Evolutionary conservation across 2,113 vertebrate genomes (phyloP).

Genomic region (Crotalus tigris): DNA sequence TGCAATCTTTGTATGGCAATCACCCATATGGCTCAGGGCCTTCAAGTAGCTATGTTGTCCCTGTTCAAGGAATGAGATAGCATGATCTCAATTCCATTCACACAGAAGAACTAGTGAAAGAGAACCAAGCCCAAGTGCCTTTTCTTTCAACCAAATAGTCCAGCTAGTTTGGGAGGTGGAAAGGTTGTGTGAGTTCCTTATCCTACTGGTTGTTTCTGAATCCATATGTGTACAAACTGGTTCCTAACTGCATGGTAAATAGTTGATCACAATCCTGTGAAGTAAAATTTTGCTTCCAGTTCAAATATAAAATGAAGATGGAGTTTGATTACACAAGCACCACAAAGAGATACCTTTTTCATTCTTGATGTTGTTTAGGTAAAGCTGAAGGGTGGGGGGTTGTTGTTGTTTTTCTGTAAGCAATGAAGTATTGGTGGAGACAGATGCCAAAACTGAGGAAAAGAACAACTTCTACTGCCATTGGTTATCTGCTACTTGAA

Average conservation of each 20-base stretch:
- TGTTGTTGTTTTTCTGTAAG: not conserved
- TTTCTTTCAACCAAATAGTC: not conserved
- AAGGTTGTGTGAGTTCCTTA: not conserved
- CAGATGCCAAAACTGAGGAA: not conserved
- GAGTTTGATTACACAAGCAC: not conserved
- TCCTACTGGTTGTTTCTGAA: not conserved
- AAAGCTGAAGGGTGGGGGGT: not conserved
- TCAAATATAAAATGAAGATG: not conserved
- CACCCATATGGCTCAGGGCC: not conserved
- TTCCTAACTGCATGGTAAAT: not conserved
- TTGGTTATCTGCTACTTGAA: not conserved
- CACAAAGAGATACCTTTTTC: not conserved
- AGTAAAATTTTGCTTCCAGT: not conserved
- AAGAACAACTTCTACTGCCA: not conserved
- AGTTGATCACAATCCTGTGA: not conserved
- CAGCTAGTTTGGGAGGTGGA: not conserved
- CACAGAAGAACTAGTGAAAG: not conserved
- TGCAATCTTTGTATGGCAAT: not conserved
- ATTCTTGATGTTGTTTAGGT: not conserved
- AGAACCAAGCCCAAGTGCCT: not conserved
- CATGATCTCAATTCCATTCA: not conserved
- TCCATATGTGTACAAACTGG: not conserved
- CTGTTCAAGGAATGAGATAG: not conserved
- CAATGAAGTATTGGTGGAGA: not conserved
- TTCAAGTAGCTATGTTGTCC: not conserved